Conservation (phyloP, 2,888 invertebrate species). For the Danaus chrysippus region DNA sequence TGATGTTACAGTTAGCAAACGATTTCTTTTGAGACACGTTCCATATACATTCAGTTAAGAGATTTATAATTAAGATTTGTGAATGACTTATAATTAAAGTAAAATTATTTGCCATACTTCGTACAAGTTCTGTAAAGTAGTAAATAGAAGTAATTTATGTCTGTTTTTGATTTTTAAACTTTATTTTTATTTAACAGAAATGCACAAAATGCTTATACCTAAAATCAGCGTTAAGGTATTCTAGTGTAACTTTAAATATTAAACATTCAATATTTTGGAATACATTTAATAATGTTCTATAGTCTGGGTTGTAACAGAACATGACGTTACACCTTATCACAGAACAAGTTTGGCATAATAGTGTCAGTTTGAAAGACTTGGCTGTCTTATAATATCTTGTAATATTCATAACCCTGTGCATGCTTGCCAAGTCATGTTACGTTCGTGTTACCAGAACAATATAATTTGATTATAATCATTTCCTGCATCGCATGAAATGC, state of each 20-base stretch:
- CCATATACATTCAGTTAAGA: neutral
- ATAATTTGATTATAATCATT: slow-evolving; percentile 18
- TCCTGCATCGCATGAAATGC: slow-evolving; percentile 16
- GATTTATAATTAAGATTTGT: neutral
- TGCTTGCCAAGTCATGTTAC: slow-evolving; percentile 58
- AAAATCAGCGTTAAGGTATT: too few species aligned
- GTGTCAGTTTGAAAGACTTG: slow-evolving; percentile 41
- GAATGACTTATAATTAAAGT: neutral
- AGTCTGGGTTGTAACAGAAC: neutral
- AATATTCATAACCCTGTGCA: slow-evolving; percentile 58
- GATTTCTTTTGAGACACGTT: neutral
- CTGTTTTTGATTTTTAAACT: too few species aligned
- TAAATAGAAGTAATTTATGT: neutral
- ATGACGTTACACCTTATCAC: neutral
- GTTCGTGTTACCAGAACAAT: slow-evolving; percentile 51
- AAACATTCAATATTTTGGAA: too few species aligned
- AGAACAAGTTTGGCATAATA: slow-evolving; percentile 2
- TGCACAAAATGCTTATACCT: too few species aligned
- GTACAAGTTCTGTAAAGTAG: neutral
- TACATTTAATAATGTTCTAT: neutral
- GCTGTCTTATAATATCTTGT: slow-evolving; percentile 49
- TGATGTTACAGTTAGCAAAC: too few species aligned
- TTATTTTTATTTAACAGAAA: too few species aligned
- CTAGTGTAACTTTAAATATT: too few species aligned
- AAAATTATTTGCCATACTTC: neutral